Base-by-base conservation (phyloP, 2,888 invertebrate species). In the Cyclophora punctaria region DNA sequence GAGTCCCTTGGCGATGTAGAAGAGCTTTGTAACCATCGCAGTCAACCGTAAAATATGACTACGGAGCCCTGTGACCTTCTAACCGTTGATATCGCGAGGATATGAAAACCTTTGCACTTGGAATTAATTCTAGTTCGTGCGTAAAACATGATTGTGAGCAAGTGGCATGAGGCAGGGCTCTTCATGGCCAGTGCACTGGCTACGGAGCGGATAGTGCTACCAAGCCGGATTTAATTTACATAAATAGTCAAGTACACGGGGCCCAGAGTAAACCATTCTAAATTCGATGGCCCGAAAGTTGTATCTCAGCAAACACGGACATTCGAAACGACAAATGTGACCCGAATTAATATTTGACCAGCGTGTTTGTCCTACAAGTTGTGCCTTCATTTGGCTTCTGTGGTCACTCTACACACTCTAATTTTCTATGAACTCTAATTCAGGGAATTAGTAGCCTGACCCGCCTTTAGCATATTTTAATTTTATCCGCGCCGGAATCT, bases 271-370 rank as follows among this genome's bases (percentile, higher is more conserved):
- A 82, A 81, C 77, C 78, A 77, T 78, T 78, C 78, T 73, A 76
- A 80, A 80, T 82, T 78, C 79, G 78, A 83, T 79, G 78, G 75
- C 63, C 77, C 76, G 73, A 83, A 83, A 85, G 83, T 83, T 83
- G 79, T 82, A 79, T 83, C 81, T 80, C 75, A 69, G 73, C 75
- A 83, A 85, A 84, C 77, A 80, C 62, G 78, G 77, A 76, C 77
- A 76, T 79, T 78, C 67, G 67, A 69, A 78, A 73, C 70, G 71
- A 71, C 78, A 77, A 83, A 83, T 84, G 83, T 81, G 85, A 83
- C 84, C 83, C 72, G 85, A 85, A 84, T 84, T 83, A 83, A 85
- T 84, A 83, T 85, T 84, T 83, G 83, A 82, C 80, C 74, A 62
- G 70, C 55, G 53, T 73, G 69, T 78, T 79, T 75, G 75, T 68